Evolutionary conservation across 1,140 invertebrate genomes (phyloP).

Genomic region (Drosophila watanabei): DNA sequence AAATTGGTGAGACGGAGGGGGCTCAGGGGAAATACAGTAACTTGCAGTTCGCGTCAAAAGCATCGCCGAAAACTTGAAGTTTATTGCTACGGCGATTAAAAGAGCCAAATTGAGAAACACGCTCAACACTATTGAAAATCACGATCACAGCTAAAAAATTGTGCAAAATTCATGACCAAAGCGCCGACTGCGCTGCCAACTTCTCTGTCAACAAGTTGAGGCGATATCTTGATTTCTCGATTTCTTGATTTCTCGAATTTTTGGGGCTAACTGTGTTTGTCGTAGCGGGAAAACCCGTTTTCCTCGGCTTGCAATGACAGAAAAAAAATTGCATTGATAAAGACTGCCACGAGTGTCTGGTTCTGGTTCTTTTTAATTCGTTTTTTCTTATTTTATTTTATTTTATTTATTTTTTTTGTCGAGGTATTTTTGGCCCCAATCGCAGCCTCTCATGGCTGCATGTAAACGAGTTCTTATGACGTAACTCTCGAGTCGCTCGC

Average conservation of each 20-base stretch:
- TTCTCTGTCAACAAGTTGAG: conserved; percentile 12
- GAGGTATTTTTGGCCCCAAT: conserved; percentile 54
- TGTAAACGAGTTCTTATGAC: conserved; percentile 81
- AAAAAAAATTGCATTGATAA: conserved; percentile 75
- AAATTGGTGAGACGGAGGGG: not conserved
- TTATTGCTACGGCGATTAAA: conserved; percentile 78
- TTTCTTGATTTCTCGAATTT: conserved; percentile 29
- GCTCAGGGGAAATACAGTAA: conserved; percentile 3
- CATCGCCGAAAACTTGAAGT: conserved; percentile 74
- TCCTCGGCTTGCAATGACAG: conserved; percentile 59
- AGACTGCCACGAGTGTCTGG: conserved; percentile 54
- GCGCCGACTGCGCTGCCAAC: conserved; percentile 27
- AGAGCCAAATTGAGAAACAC: conserved; percentile 47
- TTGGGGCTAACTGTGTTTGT: conserved; percentile 43
- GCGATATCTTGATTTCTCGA: conserved; percentile 13
- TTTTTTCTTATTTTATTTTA: conserved; percentile 31
- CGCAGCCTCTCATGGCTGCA: conserved; percentile 35
- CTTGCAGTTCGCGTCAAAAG: conserved; percentile 17
- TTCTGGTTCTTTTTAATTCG: conserved; percentile 27
- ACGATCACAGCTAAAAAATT: conserved; percentile 70
- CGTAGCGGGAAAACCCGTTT: conserved; percentile 29
- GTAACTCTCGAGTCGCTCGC: conserved; percentile 59
- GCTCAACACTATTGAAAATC: conserved; percentile 68
- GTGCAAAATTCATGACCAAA: conserved; percentile 72
- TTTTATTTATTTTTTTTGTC: conserved; percentile 43